Conservation (phyloP, 2,888 invertebrate species). For the Fissipunctia ypsillon region DNA sequence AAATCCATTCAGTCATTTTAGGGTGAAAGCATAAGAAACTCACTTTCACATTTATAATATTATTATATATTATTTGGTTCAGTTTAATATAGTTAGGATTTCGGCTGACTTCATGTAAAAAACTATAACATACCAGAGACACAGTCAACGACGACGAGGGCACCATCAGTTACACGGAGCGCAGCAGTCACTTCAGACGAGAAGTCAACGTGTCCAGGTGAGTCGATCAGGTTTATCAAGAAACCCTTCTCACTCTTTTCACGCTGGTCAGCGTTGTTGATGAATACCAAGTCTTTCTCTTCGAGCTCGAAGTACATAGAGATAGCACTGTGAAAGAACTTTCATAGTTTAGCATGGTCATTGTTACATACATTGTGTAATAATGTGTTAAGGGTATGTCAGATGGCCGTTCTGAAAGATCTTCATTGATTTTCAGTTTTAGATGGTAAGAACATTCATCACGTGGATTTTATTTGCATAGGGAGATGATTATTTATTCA, state of each 20-base stretch:
- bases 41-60: too few species aligned
- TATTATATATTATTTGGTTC: too few species aligned
- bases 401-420: slow-evolving; percentile 91
- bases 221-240: slow-evolving; percentile 99
- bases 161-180: slow-evolving; percentile 99
- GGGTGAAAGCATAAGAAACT: too few species aligned
- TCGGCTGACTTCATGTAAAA: neutral
- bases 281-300: slow-evolving; percentile 98
- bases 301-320: slow-evolving; percentile 99
- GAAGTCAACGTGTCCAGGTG: slow-evolving; percentile 99
- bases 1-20: too few species aligned
- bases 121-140: slow-evolving; percentile 95
- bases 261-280: slow-evolving; percentile 97
- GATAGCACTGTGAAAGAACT: slow-evolving; percentile 94
- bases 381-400: slow-evolving; percentile 67
- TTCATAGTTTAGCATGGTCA: slow-evolving; percentile 16
- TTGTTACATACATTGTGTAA: slow-evolving; percentile 9
- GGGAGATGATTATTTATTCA: neutral
- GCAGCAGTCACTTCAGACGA: slow-evolving; percentile 99
- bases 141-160: slow-evolving; percentile 99
- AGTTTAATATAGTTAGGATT: too few species aligned
- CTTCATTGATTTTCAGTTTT: slow-evolving; percentile 84
- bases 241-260: slow-evolving; percentile 98
- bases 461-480: slow-evolving; percentile 62
- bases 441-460: slow-evolving; percentile 91